These are phyloP conservation scores for Leptogaster cylindrica DNA, from an alignment of 2,888 invertebrate species.

Conservation along the genomic window DNA sequence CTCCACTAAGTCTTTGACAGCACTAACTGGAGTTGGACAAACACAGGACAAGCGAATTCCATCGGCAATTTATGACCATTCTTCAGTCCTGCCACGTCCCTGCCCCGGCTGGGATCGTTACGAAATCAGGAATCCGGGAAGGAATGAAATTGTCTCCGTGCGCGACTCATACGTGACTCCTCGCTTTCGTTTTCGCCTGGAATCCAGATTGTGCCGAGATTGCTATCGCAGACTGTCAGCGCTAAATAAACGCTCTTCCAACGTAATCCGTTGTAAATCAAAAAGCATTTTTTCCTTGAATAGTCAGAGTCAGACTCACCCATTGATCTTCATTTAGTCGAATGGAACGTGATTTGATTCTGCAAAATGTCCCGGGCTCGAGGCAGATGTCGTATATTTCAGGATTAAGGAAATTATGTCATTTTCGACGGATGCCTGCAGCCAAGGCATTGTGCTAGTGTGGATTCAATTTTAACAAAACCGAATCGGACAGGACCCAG, in stretches of 20 bases:
- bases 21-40: background rate
- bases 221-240: constrained; percentile 8
- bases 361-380: constrained; percentile 21
- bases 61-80: constrained; percentile 30
- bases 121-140: constrained; percentile 4
- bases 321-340: constrained; percentile 47
- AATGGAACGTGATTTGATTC: constrained; percentile 48
- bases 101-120: background rate
- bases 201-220: background rate
- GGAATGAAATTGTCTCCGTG: background rate
- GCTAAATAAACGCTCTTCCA: constrained; percentile 31
- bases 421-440: constrained; percentile 11
- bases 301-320: constrained; percentile 27
- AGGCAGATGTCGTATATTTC: background rate
- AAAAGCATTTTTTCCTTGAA: constrained; percentile 6
- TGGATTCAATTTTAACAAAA: background rate
- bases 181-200: background rate
- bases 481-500: background rate
- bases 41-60: background rate
- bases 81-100: constrained; percentile 3
- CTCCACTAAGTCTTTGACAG: constrained; percentile 16
- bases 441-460: background rate
- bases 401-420: constrained; percentile 26
- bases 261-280: constrained; percentile 36
- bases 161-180: constrained; percentile 22